These are phyloP conservation scores for Pseudomyrmex concolor DNA, from an alignment of 1,140 invertebrate species.

Conservation along the genomic window DNA sequence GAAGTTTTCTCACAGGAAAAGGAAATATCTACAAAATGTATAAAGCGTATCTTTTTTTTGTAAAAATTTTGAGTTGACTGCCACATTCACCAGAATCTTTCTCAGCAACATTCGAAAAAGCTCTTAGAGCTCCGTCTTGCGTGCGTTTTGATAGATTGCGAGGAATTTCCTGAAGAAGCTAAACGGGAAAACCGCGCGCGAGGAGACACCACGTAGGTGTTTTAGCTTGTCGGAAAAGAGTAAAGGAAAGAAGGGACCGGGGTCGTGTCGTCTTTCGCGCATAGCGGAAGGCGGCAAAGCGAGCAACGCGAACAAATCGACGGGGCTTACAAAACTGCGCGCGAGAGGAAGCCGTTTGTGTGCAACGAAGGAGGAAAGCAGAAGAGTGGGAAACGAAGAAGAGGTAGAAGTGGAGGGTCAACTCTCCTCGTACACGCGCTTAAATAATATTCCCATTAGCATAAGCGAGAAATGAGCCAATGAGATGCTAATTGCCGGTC, in stretches of 20 bases:
- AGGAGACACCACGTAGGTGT: conserved; percentile 72
- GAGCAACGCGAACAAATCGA: conserved; percentile 50
- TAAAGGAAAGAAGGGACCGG: conserved; percentile 32
- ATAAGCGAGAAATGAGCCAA: conserved; percentile 80
- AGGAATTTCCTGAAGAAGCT: conserved; percentile 31
- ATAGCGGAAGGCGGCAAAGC: conserved; percentile 72
- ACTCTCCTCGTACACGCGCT: conserved; percentile 70
- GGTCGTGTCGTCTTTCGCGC: conserved; percentile 35
- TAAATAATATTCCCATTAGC: conserved; percentile 81
- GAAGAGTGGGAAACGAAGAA: conserved; percentile 49
- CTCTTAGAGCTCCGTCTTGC: background rate
- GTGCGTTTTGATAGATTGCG: conserved; percentile 28
- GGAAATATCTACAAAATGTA: too few relatives aligned
- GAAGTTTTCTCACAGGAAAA: too few relatives aligned
- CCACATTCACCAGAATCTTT: background rate
- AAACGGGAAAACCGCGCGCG: conserved; percentile 20
- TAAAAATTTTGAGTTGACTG: too few relatives aligned
- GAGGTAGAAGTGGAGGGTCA: conserved; percentile 26
- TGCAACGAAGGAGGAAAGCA: conserved; percentile 11
- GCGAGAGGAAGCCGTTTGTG: conserved; percentile 24
- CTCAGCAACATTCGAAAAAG: background rate
- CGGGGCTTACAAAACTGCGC: conserved; percentile 21
- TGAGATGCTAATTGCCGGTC: conserved; percentile 82
- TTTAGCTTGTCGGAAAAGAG: conserved; percentile 44
- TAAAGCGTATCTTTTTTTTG: too few relatives aligned